Conservation (phyloP, 2,113 vertebrate species). For the Pungitius pungitius region DNA sequence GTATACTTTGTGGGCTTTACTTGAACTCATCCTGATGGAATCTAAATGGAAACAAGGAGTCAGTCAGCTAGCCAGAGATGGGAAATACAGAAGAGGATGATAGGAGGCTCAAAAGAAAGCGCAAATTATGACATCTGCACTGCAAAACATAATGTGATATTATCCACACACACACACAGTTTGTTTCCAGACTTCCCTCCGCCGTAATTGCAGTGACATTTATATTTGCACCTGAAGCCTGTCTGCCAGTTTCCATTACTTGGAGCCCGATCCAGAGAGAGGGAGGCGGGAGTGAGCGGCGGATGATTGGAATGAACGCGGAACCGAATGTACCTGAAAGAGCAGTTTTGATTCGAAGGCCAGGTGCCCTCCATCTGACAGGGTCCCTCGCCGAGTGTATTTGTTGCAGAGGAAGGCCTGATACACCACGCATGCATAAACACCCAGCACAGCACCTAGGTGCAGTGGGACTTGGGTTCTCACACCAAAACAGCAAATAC, state of each 20-base stretch:
- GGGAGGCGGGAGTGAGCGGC: constrained; percentile 38
- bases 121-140: constrained; percentile 14
- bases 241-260: constrained; percentile 69
- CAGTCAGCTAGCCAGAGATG: not conserved
- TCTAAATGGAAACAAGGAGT: not conserved
- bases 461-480: not conserved
- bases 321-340: constrained; percentile 64
- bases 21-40: not conserved
- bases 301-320: constrained; percentile 55
- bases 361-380: constrained; percentile 18
- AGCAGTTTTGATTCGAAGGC: constrained; percentile 42
- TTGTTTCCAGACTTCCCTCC: constrained; percentile 65
- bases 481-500: not conserved
- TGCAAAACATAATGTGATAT: constrained; percentile 7
- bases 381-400: constrained; percentile 38
- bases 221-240: constrained; percentile 73
- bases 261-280: constrained; percentile 49
- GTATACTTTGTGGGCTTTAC: not conserved
- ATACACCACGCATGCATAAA: not conserved
- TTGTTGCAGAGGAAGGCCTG: not conserved
- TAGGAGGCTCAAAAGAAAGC: not conserved
- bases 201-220: constrained; percentile 74
- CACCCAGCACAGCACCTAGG: not conserved
- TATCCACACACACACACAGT: constrained; percentile 25
- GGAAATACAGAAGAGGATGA: constrained; percentile 1